Percentiles rank a stretch among this genome's conserved stretches.
Evolutionary conservation across 1,140 invertebrate genomes (phyloP).

Genomic region (Trichogramma pretiosum): DNA sequence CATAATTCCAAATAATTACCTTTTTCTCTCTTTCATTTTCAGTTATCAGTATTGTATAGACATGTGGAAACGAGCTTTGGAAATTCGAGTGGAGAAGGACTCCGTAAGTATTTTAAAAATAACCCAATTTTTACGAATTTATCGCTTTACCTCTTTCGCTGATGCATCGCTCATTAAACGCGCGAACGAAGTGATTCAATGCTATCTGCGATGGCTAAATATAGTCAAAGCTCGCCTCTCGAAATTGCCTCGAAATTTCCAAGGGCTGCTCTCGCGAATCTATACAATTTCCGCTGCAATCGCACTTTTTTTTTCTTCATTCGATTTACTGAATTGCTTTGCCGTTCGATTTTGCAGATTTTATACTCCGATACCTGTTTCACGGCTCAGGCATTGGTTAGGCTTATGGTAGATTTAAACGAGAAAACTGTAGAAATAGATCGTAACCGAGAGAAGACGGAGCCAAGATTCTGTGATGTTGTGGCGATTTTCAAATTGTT

Average conservation of each 20-base stretch:
- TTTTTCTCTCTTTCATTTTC: slow-evolving; percentile 14
- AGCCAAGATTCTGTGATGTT: slow-evolving; percentile 64
- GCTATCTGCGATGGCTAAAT: too few species aligned
- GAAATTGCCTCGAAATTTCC: too few species aligned
- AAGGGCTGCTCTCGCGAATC: too few species aligned
- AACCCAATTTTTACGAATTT: too few species aligned
- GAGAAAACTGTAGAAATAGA: slow-evolving; percentile 52
- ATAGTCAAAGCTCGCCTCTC: too few species aligned
- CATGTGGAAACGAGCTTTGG: slow-evolving; percentile 71
- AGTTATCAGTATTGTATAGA: slow-evolving; percentile 77
- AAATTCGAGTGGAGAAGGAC: slow-evolving; percentile 70
- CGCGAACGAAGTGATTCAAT: too few species aligned
- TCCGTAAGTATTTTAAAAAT: slow-evolving; percentile 55
- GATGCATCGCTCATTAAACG: too few species aligned
- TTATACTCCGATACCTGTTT: slow-evolving; percentile 68
- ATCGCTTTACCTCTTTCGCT: too few species aligned
- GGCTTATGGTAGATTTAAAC: slow-evolving; percentile 69
- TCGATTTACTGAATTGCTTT: too few species aligned
- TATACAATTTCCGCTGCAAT: too few species aligned
- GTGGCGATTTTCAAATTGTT: slow-evolving; percentile 61
- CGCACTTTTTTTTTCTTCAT: too few species aligned
- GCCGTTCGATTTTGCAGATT: too few species aligned
- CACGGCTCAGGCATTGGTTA: slow-evolving; percentile 68
- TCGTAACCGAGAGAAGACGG: slow-evolving; percentile 41
- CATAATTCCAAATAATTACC: not conserved